phyloP scores from a whole-genome alignment of 1,140 invertebrate species.

The Papilio aristodemus region DNA sequence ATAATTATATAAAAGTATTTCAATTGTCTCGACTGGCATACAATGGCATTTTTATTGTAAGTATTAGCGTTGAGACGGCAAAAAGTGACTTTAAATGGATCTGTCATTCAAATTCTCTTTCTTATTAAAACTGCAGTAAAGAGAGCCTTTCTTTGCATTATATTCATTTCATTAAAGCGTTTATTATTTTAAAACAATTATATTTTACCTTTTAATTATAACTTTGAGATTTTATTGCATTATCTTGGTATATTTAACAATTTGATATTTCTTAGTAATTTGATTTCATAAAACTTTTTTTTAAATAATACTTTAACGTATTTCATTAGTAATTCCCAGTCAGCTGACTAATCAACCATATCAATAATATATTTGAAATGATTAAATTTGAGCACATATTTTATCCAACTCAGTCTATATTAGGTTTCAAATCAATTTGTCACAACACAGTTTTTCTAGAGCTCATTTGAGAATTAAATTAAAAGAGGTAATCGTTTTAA shows the following conservation, averaged over 20 bases:
- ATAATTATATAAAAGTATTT: conserved; percentile 16
- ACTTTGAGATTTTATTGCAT: too few relatives aligned
- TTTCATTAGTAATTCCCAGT: too few relatives aligned
- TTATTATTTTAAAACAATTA: neutral
- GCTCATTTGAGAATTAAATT: neutral
- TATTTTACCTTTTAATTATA: neutral
- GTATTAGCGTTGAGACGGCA: neutral
- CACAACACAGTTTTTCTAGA: too few relatives aligned
- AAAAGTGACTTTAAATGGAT: neutral
- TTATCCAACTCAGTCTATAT: too few relatives aligned
- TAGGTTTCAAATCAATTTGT: neutral
- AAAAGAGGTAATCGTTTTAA: neutral
- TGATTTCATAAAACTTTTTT: too few relatives aligned
- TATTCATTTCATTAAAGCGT: neutral
- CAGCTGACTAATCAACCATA: too few relatives aligned
- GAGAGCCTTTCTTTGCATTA: neutral
- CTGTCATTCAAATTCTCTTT: neutral
- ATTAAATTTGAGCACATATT: too few relatives aligned
- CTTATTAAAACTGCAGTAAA: neutral
- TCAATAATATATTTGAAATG: too few relatives aligned
- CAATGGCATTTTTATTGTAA: conserved; percentile 3
- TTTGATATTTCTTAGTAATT: too few relatives aligned
- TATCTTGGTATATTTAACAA: too few relatives aligned
- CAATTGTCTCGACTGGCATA: neutral
- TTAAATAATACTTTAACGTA: too few relatives aligned